phyloP scores from a whole-genome alignment of 1,140 invertebrate species.

The Pteromalus puparum region DNA sequence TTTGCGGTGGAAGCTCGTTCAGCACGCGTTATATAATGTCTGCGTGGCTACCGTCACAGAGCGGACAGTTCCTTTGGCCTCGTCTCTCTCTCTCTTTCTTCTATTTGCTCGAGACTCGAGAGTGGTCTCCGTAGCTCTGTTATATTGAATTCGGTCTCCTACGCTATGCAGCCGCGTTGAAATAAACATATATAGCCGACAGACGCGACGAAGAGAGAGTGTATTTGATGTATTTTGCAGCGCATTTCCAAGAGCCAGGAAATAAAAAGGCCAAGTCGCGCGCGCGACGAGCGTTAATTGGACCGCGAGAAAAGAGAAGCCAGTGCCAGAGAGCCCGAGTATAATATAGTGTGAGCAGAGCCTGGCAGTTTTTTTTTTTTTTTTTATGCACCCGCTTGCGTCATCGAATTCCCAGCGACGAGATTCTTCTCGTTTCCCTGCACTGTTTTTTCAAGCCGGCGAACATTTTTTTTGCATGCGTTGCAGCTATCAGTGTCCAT shows the following conservation, averaged over 20 bases:
- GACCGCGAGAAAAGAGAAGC: slow-evolving; percentile 10
- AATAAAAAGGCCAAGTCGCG: not conserved
- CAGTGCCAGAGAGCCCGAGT: not conserved
- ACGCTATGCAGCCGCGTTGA: not conserved
- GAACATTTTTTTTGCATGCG: slow-evolving; percentile 29
- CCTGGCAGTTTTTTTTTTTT: not conserved
- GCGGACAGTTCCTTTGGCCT: not conserved
- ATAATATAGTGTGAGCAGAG: not conserved
- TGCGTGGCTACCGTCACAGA: too few relatives aligned
- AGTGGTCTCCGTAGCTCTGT: not conserved
- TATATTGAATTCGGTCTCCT: slow-evolving; percentile 12
- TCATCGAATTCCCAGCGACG: not conserved
- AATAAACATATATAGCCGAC: not conserved
- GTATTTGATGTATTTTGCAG: not conserved
- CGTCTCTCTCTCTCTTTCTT: not conserved
- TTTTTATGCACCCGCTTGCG: not conserved
- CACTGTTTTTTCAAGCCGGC: slow-evolving; percentile 2
- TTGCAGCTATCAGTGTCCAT: slow-evolving; percentile 11
- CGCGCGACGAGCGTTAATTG: slow-evolving; percentile 9
- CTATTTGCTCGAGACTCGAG: not conserved
- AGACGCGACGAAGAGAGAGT: not conserved
- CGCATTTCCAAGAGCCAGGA: not conserved
- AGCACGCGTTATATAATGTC: too few relatives aligned
- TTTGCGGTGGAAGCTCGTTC: too few relatives aligned
- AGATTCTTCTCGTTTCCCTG: not conserved